These are phyloP conservation scores for Paedocypris micromegethes DNA, from an alignment of 2,797 vertebrate species.

Conservation along the genomic window DNA sequence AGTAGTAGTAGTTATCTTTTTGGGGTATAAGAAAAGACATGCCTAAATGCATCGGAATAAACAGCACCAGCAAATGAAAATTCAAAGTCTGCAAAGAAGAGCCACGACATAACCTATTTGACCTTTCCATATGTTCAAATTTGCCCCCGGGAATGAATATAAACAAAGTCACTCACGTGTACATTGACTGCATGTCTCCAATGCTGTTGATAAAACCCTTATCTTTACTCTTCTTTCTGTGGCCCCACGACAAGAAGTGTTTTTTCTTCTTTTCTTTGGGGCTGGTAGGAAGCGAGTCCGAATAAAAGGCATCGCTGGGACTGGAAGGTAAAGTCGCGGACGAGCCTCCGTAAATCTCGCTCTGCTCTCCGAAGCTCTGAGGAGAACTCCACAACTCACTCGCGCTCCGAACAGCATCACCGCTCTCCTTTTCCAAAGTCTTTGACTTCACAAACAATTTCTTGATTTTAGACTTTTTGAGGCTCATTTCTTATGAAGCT, in stretches of 20 bases:
- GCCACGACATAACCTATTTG: no score
- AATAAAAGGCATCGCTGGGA: not conserved
- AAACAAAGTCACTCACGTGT: constrained; percentile 28
- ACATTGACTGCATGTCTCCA: not conserved
- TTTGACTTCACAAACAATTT: constrained; percentile 33
- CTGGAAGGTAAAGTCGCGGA: constrained; percentile 17
- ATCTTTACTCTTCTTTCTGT: constrained; percentile 36
- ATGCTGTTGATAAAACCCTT: not conserved
- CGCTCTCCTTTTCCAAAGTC: constrained; percentile 20
- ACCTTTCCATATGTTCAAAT: no score
- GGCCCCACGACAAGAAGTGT: constrained; percentile 34
- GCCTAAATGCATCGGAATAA: no score
- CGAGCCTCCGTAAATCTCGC: not conserved
- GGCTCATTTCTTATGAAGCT: constrained; percentile 21
- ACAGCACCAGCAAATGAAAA: no score
- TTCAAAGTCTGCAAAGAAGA: no score
- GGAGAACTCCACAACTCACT: not conserved
- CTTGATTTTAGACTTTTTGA: constrained; percentile 29
- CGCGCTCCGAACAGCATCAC: constrained; percentile 1
- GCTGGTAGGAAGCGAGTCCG: constrained; percentile 22
- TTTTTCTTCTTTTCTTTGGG: constrained; percentile 33
- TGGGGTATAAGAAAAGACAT: no score
- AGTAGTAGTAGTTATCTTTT: no score
- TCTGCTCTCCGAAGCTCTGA: not conserved
- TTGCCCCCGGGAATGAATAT: no score